Evolutionary conservation across 2,888 invertebrate genomes (phyloP), one percentile per base, ranked within the genome.

Genomic region (Metacarcinus magister): DNA sequence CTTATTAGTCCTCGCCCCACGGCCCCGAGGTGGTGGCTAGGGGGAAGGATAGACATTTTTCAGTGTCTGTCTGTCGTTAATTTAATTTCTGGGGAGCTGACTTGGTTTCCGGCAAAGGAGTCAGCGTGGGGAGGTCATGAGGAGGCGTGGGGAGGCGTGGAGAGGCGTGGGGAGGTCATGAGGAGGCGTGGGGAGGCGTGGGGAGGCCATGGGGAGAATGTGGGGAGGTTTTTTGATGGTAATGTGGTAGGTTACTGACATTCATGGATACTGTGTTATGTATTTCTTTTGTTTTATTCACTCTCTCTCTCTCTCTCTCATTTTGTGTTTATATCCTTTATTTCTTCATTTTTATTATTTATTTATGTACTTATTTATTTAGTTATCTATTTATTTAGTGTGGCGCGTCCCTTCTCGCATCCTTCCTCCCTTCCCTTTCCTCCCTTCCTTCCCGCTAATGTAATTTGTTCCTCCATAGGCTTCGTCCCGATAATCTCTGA

Each of bases 41-140:
- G n/a, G n/a, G 23, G 67, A n/a, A 82, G 32, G 82, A 82, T 32
- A 28, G 2, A 8, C 82, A 82, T 82, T 82, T 82, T 82, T 82
- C 82, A 32, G 82, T 32, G 82, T 82, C 82, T 82, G 82, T 82
- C 82, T 32, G 82, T 82, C 82, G 82, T 82, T 82, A 82, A 82
- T 82, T 82, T 82, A 82, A 82, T 82, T 82, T 82, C 82, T 82
- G 82, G 82, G 28, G 32, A 28, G 32, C 82, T 82, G 82, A 82
- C 82, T 82, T 82, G 82, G 82, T 82, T 82, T 82, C 82, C 32
- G 82, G 82, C 67, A 82, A 28, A 32, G 13, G 32, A 82, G 82
- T 28, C 32, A 32, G 32, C 13, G 82, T 28, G 10, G 54, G 16
- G 16, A 16, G 0, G 54, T 16, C 16, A 5, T 91, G 44, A 2